phyloP scores from a whole-genome alignment of 2,113 vertebrate genomes.

The Fukomys damarensis region DNA sequence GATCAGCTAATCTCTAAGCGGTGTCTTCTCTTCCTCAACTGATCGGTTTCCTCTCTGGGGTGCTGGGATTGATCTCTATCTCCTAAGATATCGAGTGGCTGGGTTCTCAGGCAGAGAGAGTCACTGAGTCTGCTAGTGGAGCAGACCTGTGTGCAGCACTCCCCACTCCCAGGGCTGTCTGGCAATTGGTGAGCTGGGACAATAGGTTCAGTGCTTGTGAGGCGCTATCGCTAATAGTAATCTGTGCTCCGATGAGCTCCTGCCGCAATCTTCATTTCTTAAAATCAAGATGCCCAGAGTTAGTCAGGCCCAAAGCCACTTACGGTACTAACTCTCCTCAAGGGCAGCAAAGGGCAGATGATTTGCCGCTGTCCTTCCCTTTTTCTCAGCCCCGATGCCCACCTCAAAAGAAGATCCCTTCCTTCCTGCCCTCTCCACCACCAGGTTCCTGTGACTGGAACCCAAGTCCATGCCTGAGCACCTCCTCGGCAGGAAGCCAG shows the following conservation, averaged over 20 bases:
- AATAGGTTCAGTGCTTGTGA: slow-evolving; percentile 44
- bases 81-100: slow-evolving; percentile 56
- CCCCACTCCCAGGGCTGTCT: slow-evolving; percentile 50
- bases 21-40: background rate
- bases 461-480: background rate
- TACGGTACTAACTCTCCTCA: background rate
- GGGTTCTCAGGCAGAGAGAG: background rate
- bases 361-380: background rate
- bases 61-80: slow-evolving; percentile 43
- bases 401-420: background rate
- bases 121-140: background rate
- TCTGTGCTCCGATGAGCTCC: background rate
- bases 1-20: slow-evolving; percentile 36
- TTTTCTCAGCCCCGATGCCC: background rate
- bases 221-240: slow-evolving; percentile 51
- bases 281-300: slow-evolving; percentile 54
- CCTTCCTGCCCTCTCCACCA: background rate
- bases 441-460: background rate
- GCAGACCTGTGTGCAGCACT: background rate
- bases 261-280: slow-evolving; percentile 44
- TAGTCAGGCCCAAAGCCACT: background rate
- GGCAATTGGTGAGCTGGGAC: background rate
- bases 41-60: slow-evolving; percentile 48
- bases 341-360: slow-evolving; percentile 51
- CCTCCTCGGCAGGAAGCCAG: background rate